Percentiles rank a stretch among this genome's conserved stretches.
Evolutionary conservation across 2,113 vertebrate genomes (phyloP).

Genomic region (Sturnira hondurensis): DNA sequence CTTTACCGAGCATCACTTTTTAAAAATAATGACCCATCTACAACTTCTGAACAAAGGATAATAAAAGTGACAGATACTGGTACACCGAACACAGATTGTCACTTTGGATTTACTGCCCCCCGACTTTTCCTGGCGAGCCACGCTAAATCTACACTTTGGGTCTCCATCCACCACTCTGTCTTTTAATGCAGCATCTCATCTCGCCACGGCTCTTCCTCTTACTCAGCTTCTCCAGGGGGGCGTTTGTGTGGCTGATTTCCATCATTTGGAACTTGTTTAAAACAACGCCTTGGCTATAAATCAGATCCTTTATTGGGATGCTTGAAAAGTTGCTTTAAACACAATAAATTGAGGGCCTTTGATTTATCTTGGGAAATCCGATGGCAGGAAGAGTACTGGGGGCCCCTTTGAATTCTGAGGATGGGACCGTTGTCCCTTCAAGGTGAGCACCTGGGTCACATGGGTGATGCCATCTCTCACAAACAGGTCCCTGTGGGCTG

Average conservation of each 20-base stretch:
- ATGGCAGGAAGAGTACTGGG: background rate
- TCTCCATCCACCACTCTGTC: slow-evolving; percentile 67
- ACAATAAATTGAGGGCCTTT: background rate
- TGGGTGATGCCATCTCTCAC: background rate
- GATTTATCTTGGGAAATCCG: background rate
- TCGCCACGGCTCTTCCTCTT: background rate
- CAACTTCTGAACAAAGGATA: slow-evolving; percentile 62
- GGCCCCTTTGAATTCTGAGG: background rate
- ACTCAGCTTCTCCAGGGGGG: background rate
- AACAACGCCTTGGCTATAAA: slow-evolving; percentile 13
- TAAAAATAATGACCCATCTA: slow-evolving; percentile 58
- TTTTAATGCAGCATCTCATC: slow-evolving; percentile 60
- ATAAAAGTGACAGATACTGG: slow-evolving; percentile 67
- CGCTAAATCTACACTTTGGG: slow-evolving; percentile 22
- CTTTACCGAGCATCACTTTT: slow-evolving; percentile 25
- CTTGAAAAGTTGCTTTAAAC: slow-evolving; percentile 18
- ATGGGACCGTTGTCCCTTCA: background rate
- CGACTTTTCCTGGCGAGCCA: slow-evolving; percentile 48
- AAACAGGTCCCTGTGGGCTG: rapidly evolving
- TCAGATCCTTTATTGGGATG: slow-evolving; percentile 40
- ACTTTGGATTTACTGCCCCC: slow-evolving; percentile 63
- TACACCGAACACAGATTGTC: slow-evolving; percentile 25
- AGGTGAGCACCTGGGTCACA: background rate
- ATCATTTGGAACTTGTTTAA: slow-evolving; percentile 46
- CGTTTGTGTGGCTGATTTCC: slow-evolving; percentile 28